Evolutionary conservation across 37 sponge, comb jelly and placozoan genomes (phyloP), one percentile per base, ranked within the genome.

Genomic region (Ephydatia muelleri): DNA sequence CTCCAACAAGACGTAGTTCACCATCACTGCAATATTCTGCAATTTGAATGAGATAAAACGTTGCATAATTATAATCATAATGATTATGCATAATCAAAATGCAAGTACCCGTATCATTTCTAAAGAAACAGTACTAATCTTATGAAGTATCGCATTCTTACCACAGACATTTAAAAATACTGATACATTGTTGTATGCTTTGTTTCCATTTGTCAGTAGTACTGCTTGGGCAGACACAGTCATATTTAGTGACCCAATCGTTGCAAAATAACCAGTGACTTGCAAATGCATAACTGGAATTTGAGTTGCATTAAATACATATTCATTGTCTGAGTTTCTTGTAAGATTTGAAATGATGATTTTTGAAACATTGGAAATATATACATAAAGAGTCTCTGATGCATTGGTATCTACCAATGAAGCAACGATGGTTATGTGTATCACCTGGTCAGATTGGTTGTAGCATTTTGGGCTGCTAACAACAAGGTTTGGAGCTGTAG

Each of bases 1-100:
- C 85, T 48, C 85, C 85, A 34, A 77, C 85, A 5, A 84, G 39
- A 16, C 85, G 67, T 32, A 84, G 9, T 35, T 84, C 69, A 64
- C 85, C 85, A 84, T 84, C 77, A 84, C 38, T 84, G 38, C 85
- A 84, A 57, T 19, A 19, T 57, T 21, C 57, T 57, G 16, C 16
- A 14, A 57, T 57, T 14, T 57, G 16, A 57, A 57, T 5, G 6
- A 57, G 16, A 57, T 1, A 57, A 57, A 57, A 11, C n/a, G n/a
- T n/a, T 57, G 16, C 57, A 57, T 57, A 57, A 5, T 19, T 1
- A 57, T 14, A 57, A 19, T 57, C 57, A 57, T 57, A 57, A 57
- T 57, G 57, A 43, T 43, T 4, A 57, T 57, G 57, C 9, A 57
- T 57, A 57, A 57, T 19, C 19, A 21, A 57, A 14, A 57, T 57